Conservation (phyloP, 1,140 invertebrate genomes). For the Oppia nitens region DNA sequence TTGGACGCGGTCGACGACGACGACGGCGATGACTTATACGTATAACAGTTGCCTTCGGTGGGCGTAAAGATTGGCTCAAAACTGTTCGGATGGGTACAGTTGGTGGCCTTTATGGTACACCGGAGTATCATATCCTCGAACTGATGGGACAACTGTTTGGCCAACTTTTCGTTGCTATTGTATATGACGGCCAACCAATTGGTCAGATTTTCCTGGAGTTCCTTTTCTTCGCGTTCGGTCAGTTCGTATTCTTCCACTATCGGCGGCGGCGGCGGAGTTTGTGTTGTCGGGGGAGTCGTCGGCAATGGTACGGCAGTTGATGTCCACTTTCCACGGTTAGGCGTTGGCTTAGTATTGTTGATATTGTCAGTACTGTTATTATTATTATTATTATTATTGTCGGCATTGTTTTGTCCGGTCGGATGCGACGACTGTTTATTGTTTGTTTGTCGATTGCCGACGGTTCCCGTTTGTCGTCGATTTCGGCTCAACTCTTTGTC, state of each 20-base stretch:
- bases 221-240: slow-evolving; percentile 18
- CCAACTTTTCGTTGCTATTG: slow-evolving; percentile 13
- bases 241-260: slow-evolving; percentile 13
- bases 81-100: slow-evolving; percentile 16
- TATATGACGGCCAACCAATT: slow-evolving; percentile 20
- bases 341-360: slow-evolving; percentile 2
- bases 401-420: not conserved
- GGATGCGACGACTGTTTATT: not conserved
- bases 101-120: slow-evolving; percentile 18
- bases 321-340: not conserved
- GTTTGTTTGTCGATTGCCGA: slow-evolving; percentile 1
- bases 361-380: not conserved
- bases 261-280: not conserved
- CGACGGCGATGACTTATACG: slow-evolving; percentile 9
- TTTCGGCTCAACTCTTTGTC: not conserved
- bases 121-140: slow-evolving; percentile 18
- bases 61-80: slow-evolving; percentile 17
- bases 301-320: not conserved
- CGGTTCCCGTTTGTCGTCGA: not conserved
- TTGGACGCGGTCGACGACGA: too few species aligned
- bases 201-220: slow-evolving; percentile 19
- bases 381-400: not conserved
- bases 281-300: not conserved
- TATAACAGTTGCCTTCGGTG: slow-evolving; percentile 20
- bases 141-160: slow-evolving; percentile 16